These are phyloP conservation scores for Lophius americanus DNA, from an alignment of 2,797 vertebrate species.

Conservation along the genomic window DNA sequence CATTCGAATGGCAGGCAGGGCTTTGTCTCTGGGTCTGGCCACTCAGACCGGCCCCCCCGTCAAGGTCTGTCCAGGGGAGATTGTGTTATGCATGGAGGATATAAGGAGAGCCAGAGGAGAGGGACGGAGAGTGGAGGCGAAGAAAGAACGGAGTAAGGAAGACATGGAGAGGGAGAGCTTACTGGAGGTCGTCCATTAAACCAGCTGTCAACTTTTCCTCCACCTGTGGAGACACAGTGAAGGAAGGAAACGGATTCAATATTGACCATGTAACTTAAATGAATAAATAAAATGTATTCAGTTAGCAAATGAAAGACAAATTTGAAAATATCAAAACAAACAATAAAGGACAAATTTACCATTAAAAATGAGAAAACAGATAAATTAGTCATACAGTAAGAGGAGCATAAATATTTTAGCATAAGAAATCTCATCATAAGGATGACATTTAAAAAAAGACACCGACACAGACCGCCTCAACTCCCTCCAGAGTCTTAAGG, in stretches of 20 bases:
- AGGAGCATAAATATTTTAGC: no score
- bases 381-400: no score
- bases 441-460: no score
- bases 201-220: constrained; percentile 87
- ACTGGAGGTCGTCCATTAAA: constrained; percentile 91
- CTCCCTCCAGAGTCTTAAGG: no score
- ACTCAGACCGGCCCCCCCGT: constrained; percentile 65
- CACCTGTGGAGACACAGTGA: constrained; percentile 75
- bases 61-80: constrained; percentile 68
- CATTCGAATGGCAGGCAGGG: constrained; percentile 57
- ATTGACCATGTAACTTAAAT: background rate
- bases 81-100: constrained; percentile 72
- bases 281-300: no score
- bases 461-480: no score
- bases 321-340: background rate
- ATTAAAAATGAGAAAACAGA: no score
- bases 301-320: background rate
- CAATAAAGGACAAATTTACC: no score
- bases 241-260: constrained; percentile 26
- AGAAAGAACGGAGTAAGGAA: constrained; percentile 64
- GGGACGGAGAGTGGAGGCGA: constrained; percentile 66
- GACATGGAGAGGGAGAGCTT: constrained; percentile 64
- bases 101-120: constrained; percentile 65
- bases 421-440: no score
- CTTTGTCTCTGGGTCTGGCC: constrained; percentile 71